Base-by-base conservation (phyloP, 1,140 invertebrate genomes). In the Brachystomella parvula region DNA sequence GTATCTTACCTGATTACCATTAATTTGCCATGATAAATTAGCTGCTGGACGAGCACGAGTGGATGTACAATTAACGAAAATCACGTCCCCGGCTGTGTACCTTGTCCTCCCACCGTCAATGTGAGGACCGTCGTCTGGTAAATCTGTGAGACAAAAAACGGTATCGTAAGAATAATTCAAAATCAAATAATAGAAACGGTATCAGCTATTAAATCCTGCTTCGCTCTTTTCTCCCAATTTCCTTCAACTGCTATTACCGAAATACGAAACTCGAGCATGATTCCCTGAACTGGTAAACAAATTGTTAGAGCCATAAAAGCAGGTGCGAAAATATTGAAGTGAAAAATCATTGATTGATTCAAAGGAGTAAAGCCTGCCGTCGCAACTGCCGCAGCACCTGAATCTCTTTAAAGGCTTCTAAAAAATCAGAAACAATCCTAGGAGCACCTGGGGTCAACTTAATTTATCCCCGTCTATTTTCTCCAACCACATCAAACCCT, bases 1-100 rank as follows among this genome's bases (percentile, higher is more conserved):
- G 33, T n/a, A 49, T 70, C 82, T 83, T 74, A 89, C 89, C 73
- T 85, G 85, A 73, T 91, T 87, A 35, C 88, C 89, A 75, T 94
- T 94, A 75, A 94, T 89, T 76, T 88, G 89, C 91, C 91, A 94
- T 44, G 83, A 84, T 31, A 94, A 82, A 67, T 87, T 84, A 15
- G 89, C 89, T 0, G 89, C 88, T 0, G 90, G 90, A 74, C 90
- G 86, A 15, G 89, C 92, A 69, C 84, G 80, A 17, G 86, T 85
- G 17, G 89, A 90, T 17, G 89, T 90, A 77, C 90, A 92, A 76
- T 90, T 90, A 19, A 92, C 85, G 26, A 85, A 82, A 17, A 93
- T 87, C 12, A 82, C 80, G 73, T 92, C 90, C 2, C 89, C 90
- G 19, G 89, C 83, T 73, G 89, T 86, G 79, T 93, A 93, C 39